Evolutionary conservation across 2,888 invertebrate genomes (phyloP), one percentile per base, ranked within the genome.

Genomic region (Dasypogon diadema): DNA sequence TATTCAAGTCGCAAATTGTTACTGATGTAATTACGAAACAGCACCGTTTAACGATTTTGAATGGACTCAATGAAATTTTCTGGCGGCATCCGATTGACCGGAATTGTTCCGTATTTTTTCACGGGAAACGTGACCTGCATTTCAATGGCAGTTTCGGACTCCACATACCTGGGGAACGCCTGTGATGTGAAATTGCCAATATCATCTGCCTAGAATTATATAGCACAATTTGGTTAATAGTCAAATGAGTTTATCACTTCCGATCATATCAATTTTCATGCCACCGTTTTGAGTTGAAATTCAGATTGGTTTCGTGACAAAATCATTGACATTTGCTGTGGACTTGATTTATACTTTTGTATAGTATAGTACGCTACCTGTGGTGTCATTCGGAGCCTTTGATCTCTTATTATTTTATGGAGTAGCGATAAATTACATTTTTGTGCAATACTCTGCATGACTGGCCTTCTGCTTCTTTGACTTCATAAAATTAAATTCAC

Each of bases 1-100:
- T 37, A 60, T 60, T 60, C 60, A 60, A 60, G 60, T 34, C 34
- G 37, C 34, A 34, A 12, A 10, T 60, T 60, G 18, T 18, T 60
- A 42, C 26, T n/a, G 18, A 42, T 37, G 37, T 2, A 37, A 16
- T 60, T 60, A 60, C 60, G 60, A 60, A 60, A 60, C 60, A n/a
- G 26, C 34, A 18, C 21, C 60, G 60, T 60, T 60, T 60, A 60
- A 18, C 26, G 60, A 60, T 60, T 60, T 60, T 37, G 60, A 60
- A 37, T 60, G 60, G 37, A 60, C 34, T 60, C 58, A 30, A 10
- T 37, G 58, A 60, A 34, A 30, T 60, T 60, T n/a, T n/a, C 37
- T 60, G 37, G 12, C 37, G 18, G 18, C 60, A 60, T 60, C 60
- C 12, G 60, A 37, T 60, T 60, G 18, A 60, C 37, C 26, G 16